These are phyloP conservation scores for Notospermus geniculatus DNA, from an alignment of 1,140 invertebrate genomes.

Conservation along the genomic window DNA sequence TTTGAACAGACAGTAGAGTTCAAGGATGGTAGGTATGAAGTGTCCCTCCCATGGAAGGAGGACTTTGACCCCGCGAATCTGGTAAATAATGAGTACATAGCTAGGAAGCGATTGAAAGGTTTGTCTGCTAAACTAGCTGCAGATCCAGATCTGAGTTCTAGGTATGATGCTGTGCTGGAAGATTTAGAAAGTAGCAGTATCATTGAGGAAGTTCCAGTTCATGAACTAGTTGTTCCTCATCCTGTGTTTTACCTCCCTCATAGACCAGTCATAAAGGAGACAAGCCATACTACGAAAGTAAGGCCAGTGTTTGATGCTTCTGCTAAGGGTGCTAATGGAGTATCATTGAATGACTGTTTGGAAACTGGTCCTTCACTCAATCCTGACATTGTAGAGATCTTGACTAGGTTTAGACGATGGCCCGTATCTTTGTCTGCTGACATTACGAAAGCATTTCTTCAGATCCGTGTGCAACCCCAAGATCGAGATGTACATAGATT, in stretches of 20 bases:
- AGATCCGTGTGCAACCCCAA: slow-evolving; percentile 12
- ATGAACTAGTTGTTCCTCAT: background rate
- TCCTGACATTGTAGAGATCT: slow-evolving; percentile 11
- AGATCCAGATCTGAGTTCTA: background rate
- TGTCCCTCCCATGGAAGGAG: slow-evolving; percentile 3
- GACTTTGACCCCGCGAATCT: too few species aligned
- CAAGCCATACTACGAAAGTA: slow-evolving; percentile 40
- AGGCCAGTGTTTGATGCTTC: slow-evolving; percentile 52
- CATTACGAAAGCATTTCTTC: slow-evolving; percentile 19
- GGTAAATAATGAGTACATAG: background rate
- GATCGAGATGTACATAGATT: slow-evolving; percentile 14
- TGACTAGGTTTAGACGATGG: slow-evolving; percentile 13
- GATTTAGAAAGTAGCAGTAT: background rate
- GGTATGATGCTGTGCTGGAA: background rate
- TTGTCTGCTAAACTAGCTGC: background rate
- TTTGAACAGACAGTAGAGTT: background rate
- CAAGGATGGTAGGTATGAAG: background rate
- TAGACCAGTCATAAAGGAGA: slow-evolving; percentile 44
- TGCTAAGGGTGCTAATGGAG: slow-evolving; percentile 25
- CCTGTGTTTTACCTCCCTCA: slow-evolving; percentile 54
- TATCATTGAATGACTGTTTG: slow-evolving; percentile 49
- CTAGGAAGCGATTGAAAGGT: background rate
- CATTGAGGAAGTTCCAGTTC: background rate
- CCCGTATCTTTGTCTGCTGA: slow-evolving; percentile 12
- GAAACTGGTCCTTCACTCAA: slow-evolving; percentile 21